These are phyloP conservation scores for Euphysa ruthae DNA, from an alignment of 30 jellyfish, hydroid and myxozoan genomes.

Conservation along the genomic window DNA sequence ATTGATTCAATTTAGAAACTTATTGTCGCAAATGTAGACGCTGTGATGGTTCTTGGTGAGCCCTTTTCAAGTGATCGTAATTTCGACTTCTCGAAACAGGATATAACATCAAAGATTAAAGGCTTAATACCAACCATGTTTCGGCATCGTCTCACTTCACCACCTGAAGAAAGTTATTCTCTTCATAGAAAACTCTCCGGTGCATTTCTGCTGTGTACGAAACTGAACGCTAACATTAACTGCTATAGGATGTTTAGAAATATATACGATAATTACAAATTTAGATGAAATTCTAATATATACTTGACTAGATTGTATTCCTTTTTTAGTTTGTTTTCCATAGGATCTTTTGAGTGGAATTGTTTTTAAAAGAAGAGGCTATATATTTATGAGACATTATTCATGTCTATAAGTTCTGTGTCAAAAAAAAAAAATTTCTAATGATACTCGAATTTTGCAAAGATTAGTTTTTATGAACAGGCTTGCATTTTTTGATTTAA, in stretches of 20 bases:
- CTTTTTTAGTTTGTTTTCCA: no score
- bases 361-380: no score
- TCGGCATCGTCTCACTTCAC: constrained; percentile 85
- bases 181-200: constrained; percentile 97
- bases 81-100: constrained; percentile 60
- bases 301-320: no score
- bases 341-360: no score
- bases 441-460: no score
- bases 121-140: constrained; percentile 81
- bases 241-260: constrained; percentile 69
- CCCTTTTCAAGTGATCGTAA: constrained; percentile 68
- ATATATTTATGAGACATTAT: no score
- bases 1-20: no score
- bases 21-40: constrained; percentile 93
- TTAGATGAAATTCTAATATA: background rate
- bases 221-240: constrained; percentile 72
- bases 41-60: constrained; percentile 92
- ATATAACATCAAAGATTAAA: constrained; percentile 51
- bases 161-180: constrained; percentile 96
- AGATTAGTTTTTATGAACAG: no score
- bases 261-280: constrained; percentile 17
- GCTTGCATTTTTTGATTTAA: no score
- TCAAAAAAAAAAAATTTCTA: no score
- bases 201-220: constrained; percentile 78
- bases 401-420: no score